Evolutionary conservation across 2,797 vertebrate species (phyloP).

Genomic region (Rhinichthys osculus): DNA sequence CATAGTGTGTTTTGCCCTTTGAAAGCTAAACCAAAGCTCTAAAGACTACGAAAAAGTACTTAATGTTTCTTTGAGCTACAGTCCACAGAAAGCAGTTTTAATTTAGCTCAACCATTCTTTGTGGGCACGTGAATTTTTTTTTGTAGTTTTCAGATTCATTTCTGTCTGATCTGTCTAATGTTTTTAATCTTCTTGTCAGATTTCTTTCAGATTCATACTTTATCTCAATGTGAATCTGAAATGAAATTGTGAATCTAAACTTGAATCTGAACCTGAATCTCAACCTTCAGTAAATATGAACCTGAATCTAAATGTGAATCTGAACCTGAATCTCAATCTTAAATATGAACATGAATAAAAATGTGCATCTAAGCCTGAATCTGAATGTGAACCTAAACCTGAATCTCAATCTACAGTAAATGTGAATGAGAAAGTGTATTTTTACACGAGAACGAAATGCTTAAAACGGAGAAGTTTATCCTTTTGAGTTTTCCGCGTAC

Average conservation of each 20-base stretch:
- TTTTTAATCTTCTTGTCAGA: not conserved
- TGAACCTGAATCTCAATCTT: not conserved
- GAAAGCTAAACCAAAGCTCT: conserved; percentile 11
- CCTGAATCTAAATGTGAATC: not conserved
- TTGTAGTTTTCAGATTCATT: not conserved
- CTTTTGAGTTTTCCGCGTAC: no score
- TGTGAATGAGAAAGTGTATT: not conserved
- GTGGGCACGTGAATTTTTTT: not conserved
- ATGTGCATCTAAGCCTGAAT: not conserved
- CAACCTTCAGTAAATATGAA: not conserved
- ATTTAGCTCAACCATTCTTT: not conserved
- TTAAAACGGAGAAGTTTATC: no score
- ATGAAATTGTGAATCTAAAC: not conserved
- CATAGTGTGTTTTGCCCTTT: conserved; percentile 6
- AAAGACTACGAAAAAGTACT: not conserved
- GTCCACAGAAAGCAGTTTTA: not conserved
- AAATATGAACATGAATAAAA: not conserved
- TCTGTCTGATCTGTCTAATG: not conserved
- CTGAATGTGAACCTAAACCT: not conserved
- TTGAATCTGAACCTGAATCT: not conserved
- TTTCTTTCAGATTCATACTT: not conserved
- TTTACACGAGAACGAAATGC: no score
- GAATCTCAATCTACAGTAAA: not conserved
- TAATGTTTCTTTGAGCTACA: not conserved
- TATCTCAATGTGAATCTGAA: not conserved